A percentile compares a stretch with the other conserved stretches of the same genome.
These are phyloP conservation scores for Falco punctatus DNA, from an alignment of 2,113 vertebrate species.

Conservation along the genomic window DNA sequence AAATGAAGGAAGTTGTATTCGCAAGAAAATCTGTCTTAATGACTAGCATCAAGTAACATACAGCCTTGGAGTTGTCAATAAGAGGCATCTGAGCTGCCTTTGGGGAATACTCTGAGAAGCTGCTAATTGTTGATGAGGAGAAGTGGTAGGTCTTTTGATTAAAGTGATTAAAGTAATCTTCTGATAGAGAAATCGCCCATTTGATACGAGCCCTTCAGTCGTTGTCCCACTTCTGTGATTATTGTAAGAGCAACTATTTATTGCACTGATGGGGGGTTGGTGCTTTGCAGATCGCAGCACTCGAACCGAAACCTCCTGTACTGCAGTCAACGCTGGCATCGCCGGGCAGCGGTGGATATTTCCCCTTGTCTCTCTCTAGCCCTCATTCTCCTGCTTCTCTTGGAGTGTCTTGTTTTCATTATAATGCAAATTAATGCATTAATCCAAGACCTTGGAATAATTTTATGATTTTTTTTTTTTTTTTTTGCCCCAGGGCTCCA, in stretches of 20 bases:
- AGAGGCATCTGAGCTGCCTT: neutral
- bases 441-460: neutral
- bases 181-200: neutral
- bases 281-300: neutral
- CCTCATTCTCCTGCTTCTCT: neutral
- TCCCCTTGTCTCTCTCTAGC: neutral
- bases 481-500: no score
- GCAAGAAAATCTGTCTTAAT: neutral
- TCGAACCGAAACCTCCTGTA: neutral
- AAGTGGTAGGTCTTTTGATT: slow-evolving; percentile 6
- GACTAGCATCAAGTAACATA: neutral
- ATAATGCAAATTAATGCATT: neutral
- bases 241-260: neutral
- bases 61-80: neutral
- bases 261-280: neutral
- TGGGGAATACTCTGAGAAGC: neutral
- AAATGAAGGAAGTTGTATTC: neutral
- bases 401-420: neutral
- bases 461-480: neutral
- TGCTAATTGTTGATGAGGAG: neutral
- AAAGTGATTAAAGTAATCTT: neutral
- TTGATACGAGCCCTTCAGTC: neutral
- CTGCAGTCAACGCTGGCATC: neutral
- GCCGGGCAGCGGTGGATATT: neutral
- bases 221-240: neutral